Conservation (phyloP, 2,888 invertebrate species). For the Ornithoptera priamus region DNA sequence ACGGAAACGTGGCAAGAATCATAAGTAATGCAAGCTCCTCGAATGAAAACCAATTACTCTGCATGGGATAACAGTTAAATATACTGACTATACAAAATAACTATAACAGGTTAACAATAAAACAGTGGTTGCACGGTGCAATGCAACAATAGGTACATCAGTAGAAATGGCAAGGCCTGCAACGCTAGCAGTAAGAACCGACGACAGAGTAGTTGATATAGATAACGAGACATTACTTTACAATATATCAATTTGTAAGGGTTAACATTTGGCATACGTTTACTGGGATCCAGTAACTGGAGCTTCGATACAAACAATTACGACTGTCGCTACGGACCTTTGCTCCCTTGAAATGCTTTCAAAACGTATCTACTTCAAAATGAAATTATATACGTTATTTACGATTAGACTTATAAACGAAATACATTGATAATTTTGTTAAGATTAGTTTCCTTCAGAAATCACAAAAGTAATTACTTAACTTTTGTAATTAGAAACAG, state of each 20-base stretch:
- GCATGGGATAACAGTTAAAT: conserved; percentile 37
- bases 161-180: conserved; percentile 6
- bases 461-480: background rate
- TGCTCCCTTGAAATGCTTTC: conserved; percentile 33
- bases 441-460: background rate
- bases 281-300: conserved; percentile 18
- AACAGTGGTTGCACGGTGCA: conserved; percentile 46
- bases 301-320: conserved; percentile 28
- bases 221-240: conserved; percentile 22
- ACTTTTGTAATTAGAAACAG: background rate
- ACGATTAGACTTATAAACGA: background rate
- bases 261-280: conserved; percentile 26
- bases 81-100: conserved; percentile 47
- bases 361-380: background rate
- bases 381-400: background rate
- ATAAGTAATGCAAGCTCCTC: conserved; percentile 33
- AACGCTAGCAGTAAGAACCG: conserved; percentile 13
- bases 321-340: conserved; percentile 29
- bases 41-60: conserved; percentile 34
- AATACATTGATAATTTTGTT: too few species aligned
- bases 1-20: too few species aligned
- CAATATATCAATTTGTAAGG: conserved; percentile 22
- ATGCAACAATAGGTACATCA: conserved; percentile 10
- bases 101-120: conserved; percentile 55
- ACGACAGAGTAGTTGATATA: conserved; percentile 11